phyloP scores from a whole-genome alignment of 2,113 vertebrate species.

The Phocoena sinus region DNA sequence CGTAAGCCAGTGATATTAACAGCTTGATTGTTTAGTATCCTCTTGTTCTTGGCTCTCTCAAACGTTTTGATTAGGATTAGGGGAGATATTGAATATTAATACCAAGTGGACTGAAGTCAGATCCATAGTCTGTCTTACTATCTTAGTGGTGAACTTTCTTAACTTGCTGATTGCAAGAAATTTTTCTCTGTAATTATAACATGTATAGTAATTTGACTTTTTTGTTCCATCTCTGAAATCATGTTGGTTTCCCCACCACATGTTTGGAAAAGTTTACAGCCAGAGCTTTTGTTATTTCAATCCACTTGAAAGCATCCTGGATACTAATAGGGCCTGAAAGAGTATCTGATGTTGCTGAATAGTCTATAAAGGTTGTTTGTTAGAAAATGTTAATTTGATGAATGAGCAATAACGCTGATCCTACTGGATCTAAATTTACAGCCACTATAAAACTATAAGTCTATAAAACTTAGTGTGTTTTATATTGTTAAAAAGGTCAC shows the following conservation, averaged over 20 bases:
- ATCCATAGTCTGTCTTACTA: background rate
- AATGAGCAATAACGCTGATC: background rate
- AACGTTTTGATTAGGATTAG: background rate
- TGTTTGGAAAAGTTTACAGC: background rate
- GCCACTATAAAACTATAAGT: background rate
- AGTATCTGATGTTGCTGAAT: background rate
- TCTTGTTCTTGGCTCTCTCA: background rate
- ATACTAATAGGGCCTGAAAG: background rate
- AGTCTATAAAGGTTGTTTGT: background rate
- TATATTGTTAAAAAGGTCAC: background rate
- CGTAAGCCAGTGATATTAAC: background rate
- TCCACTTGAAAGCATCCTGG: background rate
- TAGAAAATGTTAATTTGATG: conserved; percentile 14
- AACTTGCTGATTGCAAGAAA: background rate
- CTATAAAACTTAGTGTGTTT: background rate
- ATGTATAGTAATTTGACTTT: background rate
- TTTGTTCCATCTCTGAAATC: conserved; percentile 19
- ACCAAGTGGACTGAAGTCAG: background rate
- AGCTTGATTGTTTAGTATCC: background rate
- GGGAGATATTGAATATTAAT: conserved; percentile 23
- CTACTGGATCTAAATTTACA: background rate
- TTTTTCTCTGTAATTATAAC: background rate
- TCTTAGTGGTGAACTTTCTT: background rate
- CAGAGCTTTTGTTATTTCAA: background rate
- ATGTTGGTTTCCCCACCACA: background rate